phyloP scores from a whole-genome alignment of 2,888 invertebrate genomes.

The Lathronympha strigana region DNA sequence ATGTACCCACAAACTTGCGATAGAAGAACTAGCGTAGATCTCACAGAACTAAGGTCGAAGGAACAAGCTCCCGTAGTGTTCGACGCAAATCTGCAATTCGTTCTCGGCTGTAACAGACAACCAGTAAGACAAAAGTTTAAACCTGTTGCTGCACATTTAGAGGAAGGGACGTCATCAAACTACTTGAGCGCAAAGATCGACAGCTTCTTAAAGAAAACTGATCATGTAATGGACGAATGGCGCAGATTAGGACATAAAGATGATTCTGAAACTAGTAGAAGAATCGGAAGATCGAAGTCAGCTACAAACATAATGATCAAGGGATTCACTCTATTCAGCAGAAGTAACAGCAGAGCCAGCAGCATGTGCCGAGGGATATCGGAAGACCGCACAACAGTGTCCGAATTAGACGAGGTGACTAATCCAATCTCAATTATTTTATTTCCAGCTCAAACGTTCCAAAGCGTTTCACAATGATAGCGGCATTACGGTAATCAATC shows the following conservation, averaged over 20 bases:
- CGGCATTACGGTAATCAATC: conserved; percentile 56
- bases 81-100: conserved; percentile 92
- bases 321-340: conserved; percentile 88
- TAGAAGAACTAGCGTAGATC: conserved; percentile 73
- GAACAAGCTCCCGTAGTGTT: conserved; percentile 92
- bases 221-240: conserved; percentile 96
- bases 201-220: conserved; percentile 91
- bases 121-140: conserved; percentile 87
- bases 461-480: conserved; percentile 54
- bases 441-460: conserved; percentile 49
- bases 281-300: conserved; percentile 87
- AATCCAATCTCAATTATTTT: conserved; percentile 43
- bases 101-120: conserved; percentile 89
- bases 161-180: conserved; percentile 90
- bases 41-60: conserved; percentile 85
- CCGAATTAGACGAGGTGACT: conserved; percentile 86
- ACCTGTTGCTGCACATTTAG: conserved; percentile 90
- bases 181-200: conserved; percentile 90
- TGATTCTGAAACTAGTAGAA: conserved; percentile 72
- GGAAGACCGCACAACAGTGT: conserved; percentile 86
- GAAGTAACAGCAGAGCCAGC: conserved; percentile 82
- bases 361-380: conserved; percentile 84
- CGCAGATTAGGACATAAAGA: conserved; percentile 87
- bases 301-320: conserved; percentile 93
- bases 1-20: conserved; percentile 87